Base-by-base conservation (phyloP, 2,797 vertebrate genomes). In the Nannoperca obscura region DNA sequence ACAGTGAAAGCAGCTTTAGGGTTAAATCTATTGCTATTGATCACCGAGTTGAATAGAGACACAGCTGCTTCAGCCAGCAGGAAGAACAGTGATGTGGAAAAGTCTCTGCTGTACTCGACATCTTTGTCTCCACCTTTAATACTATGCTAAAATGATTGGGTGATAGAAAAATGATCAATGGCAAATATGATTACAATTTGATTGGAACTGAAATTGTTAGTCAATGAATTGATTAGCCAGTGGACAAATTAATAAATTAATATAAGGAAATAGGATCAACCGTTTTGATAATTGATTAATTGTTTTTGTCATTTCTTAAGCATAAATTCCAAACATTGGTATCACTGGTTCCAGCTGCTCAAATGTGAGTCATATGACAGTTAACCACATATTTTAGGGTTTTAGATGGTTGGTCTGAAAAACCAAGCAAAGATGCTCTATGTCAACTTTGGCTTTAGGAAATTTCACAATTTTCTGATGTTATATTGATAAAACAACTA, bases 11-110 rank as follows among this genome's bases (percentile, higher is more conserved):
- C 76, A 69, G 86, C 88, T 86, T 68, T 15, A 46, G 72, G 85
- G 34, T 89, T 68, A 53, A 81, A 86, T 92, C 86, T 85, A 75
- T 91, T 87, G 47, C 70, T 87, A 92, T 93, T 84, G 93, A 94
- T 92, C 82, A 71, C 9, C 49, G 6, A 40, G 80, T 71, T 76
- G 78, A 92, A 91, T 82, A 80, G 83, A 87, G 86, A 88, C 76
- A 40, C 71, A 60, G 76, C 62, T 67, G 70, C 69, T 78, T 80
- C 49, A 60, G 69, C 73, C 71, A 57, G 64, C 67, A 60, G 40
- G 47, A 61, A 34, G 62, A 68, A 42, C 17, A 9, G 19, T 71
- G 63, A n/a, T 38, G 32, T 8, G 20, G n/a, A 70, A 1, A 42
- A 73, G 32, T 59, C 67, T 32, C 40, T 24, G 59, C 34, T 71